These are phyloP conservation scores for Spodoptera litura DNA, from an alignment of 1,140 invertebrate species.

Conservation along the genomic window DNA sequence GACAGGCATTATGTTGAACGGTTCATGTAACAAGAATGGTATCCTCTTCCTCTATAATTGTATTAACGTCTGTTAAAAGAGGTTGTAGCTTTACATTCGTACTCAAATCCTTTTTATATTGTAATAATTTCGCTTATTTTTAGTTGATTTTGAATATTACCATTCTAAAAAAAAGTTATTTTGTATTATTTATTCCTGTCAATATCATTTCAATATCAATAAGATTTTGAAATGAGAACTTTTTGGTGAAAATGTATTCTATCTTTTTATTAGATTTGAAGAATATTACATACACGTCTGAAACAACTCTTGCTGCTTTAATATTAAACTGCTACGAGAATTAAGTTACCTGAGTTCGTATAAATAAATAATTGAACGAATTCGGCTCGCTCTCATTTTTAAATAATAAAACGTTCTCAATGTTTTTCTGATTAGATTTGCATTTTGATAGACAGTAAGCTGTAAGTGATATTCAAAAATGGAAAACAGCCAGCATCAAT, in stretches of 20 bases:
- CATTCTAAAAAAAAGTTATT: background rate
- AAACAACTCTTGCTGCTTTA: background rate
- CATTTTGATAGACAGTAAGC: background rate
- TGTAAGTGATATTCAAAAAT: background rate
- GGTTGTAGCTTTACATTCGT: background rate
- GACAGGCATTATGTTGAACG: conserved; percentile 2
- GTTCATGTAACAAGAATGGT: conserved; percentile 12
- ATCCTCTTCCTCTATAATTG: conserved; percentile 12
- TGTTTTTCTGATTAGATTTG: background rate
- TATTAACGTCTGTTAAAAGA: conserved; percentile 10
- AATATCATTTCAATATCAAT: background rate
- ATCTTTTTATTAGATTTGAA: background rate
- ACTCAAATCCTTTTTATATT: conserved; percentile 1
- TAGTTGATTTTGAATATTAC: background rate
- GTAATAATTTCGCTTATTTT: conserved; percentile 13
- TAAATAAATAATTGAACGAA: background rate
- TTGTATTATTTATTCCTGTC: background rate
- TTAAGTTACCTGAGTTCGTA: background rate
- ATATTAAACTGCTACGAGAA: background rate
- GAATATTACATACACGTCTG: background rate
- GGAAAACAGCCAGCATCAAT: background rate
- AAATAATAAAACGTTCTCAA: background rate
- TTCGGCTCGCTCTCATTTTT: background rate
- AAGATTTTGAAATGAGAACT: background rate
- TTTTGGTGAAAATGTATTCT: background rate